Evolutionary conservation across 2,888 invertebrate species (phyloP).

Genomic region (Thymelicus acteon): DNA sequence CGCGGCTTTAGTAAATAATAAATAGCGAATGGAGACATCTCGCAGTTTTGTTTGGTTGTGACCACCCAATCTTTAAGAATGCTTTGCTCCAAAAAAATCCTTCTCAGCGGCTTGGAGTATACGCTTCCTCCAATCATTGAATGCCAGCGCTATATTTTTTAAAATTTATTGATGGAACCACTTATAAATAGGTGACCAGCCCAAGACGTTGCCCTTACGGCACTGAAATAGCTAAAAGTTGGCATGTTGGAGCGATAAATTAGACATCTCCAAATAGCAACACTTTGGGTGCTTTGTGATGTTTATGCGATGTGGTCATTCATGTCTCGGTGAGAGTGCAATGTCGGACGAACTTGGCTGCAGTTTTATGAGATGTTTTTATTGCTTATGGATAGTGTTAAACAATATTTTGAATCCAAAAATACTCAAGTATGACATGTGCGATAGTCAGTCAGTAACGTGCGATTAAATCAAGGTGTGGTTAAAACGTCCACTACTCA

Average conservation of each 20-base stretch:
- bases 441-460: background rate
- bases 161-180: constrained; percentile 13
- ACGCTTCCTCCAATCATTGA: background rate
- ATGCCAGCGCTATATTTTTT: background rate
- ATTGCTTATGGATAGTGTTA: too few species aligned
- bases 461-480: background rate
- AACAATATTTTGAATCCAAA: too few species aligned
- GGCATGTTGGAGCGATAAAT: constrained; percentile 45
- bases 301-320: constrained; percentile 20
- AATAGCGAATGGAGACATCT: too few species aligned
- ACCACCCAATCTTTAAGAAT: too few species aligned
- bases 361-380: too few species aligned
- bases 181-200: constrained; percentile 35
- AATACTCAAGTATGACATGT: background rate
- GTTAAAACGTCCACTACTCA: too few species aligned
- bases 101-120: background rate
- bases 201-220: constrained; percentile 49
- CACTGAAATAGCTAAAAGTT: constrained; percentile 50
- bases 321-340: background rate
- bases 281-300: constrained; percentile 11
- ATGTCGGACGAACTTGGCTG: too few species aligned
- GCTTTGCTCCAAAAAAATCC: too few species aligned
- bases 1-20: too few species aligned
- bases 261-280: constrained; percentile 39
- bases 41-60: too few species aligned